A percentile compares a stretch with the other conserved stretches of the same genome.
phyloP scores from a whole-genome alignment of 2,888 invertebrate genomes.

The Brachyopa scutellaris region DNA sequence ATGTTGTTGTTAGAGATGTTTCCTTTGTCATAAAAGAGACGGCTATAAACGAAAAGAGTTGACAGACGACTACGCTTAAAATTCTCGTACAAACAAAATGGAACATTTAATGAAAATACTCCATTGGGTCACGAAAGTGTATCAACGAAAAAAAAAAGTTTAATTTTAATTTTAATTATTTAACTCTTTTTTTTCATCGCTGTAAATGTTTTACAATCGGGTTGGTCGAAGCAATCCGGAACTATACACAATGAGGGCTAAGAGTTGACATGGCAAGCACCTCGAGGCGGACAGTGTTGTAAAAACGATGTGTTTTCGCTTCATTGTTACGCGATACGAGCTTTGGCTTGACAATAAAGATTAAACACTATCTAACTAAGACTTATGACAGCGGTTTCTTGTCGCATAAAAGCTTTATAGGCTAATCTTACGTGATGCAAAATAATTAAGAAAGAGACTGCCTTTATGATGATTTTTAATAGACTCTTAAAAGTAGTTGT shows the following conservation, averaged over 20 bases:
- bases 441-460: no score
- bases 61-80: neutral
- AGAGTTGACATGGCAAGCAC: no score
- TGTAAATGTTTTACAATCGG: slow-evolving; percentile 19
- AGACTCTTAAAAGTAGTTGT: no score
- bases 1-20: neutral
- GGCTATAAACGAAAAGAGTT: no score
- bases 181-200: slow-evolving; percentile 20
- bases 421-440: no score
- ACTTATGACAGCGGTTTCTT: neutral
- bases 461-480: no score
- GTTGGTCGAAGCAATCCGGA: neutral
- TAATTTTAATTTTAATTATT: slow-evolving; percentile 44
- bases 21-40: no score
- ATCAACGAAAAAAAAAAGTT: slow-evolving; percentile 53
- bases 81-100: slow-evolving; percentile 3
- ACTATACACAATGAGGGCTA: neutral
- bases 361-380: slow-evolving; percentile 14
- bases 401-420: neutral
- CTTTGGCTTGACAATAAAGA: slow-evolving; percentile 18
- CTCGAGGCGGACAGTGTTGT: no score
- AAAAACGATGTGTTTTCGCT: slow-evolving; percentile 3
- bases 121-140: slow-evolving; percentile 50
- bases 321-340: slow-evolving; percentile 14
- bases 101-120: slow-evolving; percentile 53